A percentile compares a stretch with the other conserved stretches of the same genome.
These are phyloP conservation scores for Eupithecia tripunctaria DNA, from an alignment of 2,888 invertebrate genomes.

Conservation along the genomic window DNA sequence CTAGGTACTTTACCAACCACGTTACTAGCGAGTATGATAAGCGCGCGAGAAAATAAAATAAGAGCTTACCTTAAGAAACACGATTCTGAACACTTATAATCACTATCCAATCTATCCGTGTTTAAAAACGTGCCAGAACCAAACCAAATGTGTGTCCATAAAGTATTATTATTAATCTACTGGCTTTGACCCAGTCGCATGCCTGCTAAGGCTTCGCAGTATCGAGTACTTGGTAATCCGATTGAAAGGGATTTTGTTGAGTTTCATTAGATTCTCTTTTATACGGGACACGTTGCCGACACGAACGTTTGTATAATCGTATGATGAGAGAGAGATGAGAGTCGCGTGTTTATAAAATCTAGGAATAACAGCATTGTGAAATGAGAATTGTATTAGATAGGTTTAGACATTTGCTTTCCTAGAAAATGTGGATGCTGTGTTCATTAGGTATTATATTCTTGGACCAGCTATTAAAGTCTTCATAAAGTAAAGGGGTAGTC, in stretches of 20 bases:
- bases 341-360: background rate
- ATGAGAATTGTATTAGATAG: background rate
- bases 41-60: background rate
- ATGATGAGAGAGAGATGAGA: background rate
- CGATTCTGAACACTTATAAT: slow-evolving; percentile 26
- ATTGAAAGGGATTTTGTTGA: slow-evolving; percentile 54
- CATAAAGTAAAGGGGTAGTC: slow-evolving; percentile 12
- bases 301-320: slow-evolving; percentile 6
- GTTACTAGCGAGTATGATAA: background rate
- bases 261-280: slow-evolving; percentile 44
- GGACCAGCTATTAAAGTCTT: slow-evolving; percentile 14
- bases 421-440: background rate
- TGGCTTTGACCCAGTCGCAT: slow-evolving; percentile 64
- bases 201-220: slow-evolving; percentile 58
- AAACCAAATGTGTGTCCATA: slow-evolving; percentile 35
- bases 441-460: slow-evolving; percentile 2
- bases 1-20: background rate
- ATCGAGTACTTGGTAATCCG: slow-evolving; percentile 61
- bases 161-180: slow-evolving; percentile 51
- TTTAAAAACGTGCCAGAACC: slow-evolving; percentile 27
- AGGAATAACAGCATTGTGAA: background rate
- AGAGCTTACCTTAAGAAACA: slow-evolving; percentile 16
- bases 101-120: slow-evolving; percentile 1
- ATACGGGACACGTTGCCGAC: slow-evolving; percentile 39
- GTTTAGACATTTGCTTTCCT: background rate